Base-by-base conservation (phyloP, 2,888 invertebrate genomes). In the Cyclophora albipunctata region DNA sequence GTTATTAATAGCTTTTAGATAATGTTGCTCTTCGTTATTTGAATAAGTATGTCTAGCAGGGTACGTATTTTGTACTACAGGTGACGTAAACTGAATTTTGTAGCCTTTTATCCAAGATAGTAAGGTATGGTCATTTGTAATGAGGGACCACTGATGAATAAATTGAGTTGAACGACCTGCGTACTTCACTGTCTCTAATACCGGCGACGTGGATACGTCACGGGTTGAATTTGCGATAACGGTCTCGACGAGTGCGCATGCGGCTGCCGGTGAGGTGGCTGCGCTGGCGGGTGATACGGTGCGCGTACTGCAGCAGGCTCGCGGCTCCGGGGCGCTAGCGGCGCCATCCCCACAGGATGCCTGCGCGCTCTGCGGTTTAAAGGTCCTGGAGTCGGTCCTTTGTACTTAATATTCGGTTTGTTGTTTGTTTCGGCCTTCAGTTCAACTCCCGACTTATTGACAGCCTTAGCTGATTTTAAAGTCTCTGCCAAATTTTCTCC, bases 51-150 rank as follows among this genome's bases (percentile, higher is more conserved):
- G 37, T 7, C 4, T 2, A 20, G 6, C 2, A 5, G 47, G 47
- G 3, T 40, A 3, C 3, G 3, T 3, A 2, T 34, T 4, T 42
- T 51, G 51, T 0, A 45, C 3, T 3, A 47, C 45, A 7, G 42
- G 51, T 1, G 7, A n/a, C 3, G 34, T 20, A n/a, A 51, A 51
- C 3, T 7, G 3, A 7, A 48, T 42, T 46, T 48, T 45, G 5
- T 51, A 48, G 0, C 47, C 51, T 5, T 7, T 3, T 2, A 51
- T 51, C 40, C 42, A 51, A 4, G 42, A 50, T 5, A 50, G 35
- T 1, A 51, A 34, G 33, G 37, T 47, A 20, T 3, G 43, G 34
- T 45, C 51, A 33, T 47, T 42, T 4, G 50, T 50, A 4, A 50
- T 45, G 3, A 5, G 34, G 3, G 40, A 2, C 50, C 45, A 50